Percentiles rank a stretch among this genome's conserved stretches.
These are phyloP conservation scores for Elanus axillaris DNA, from an alignment of 2,113 vertebrate genomes.

Conservation along the genomic window DNA sequence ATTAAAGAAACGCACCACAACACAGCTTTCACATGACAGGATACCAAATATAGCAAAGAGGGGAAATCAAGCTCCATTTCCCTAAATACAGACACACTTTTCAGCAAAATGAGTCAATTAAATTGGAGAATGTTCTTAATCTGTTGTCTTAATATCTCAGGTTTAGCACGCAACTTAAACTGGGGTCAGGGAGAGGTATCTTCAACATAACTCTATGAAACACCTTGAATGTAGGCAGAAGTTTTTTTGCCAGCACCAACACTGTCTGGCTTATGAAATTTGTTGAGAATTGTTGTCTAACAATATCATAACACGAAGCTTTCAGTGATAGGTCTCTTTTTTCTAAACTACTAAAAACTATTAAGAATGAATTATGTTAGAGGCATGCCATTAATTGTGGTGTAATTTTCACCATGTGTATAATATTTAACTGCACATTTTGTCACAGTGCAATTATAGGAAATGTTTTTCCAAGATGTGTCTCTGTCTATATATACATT, in stretches of 20 bases:
- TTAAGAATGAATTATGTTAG: slow-evolving; percentile 33
- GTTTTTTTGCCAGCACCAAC: background rate
- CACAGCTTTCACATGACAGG: background rate
- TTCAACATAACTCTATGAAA: background rate
- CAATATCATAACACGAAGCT: background rate
- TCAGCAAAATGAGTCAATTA: background rate
- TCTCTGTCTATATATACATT: slow-evolving; percentile 24
- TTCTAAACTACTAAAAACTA: background rate
- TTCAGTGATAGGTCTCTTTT: background rate
- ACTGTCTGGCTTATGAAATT: background rate
- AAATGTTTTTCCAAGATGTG: slow-evolving; percentile 42
- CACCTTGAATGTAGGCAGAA: background rate
- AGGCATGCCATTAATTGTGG: slow-evolving; percentile 13
- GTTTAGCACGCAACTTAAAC: background rate
- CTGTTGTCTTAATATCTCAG: background rate
- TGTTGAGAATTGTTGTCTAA: background rate
- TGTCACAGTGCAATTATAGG: slow-evolving; percentile 25
- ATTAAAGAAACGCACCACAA: accelerated
- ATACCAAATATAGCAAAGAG: background rate
- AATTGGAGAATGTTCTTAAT: background rate
- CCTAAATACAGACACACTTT: background rate
- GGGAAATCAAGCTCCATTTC: background rate
- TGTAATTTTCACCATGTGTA: slow-evolving; percentile 38
- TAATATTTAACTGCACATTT: slow-evolving; percentile 38
- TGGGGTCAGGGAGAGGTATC: background rate